Base-by-base conservation (phyloP, 2,797 vertebrate genomes). In the Sebastes goodei region DNA sequence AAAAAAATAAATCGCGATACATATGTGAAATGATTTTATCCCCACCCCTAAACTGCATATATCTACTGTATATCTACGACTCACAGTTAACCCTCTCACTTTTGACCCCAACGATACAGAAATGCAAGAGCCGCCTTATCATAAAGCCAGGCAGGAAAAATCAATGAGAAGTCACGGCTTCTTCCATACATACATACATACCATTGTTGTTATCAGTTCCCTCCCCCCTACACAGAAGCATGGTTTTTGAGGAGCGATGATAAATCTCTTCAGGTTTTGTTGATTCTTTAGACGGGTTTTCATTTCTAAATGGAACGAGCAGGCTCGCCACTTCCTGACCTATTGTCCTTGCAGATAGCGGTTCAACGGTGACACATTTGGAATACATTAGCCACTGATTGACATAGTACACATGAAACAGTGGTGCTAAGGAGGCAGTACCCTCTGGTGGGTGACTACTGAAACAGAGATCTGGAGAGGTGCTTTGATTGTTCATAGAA, bases 401-500 rank as follows among this genome's bases (percentile, higher is more conserved):
- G 87, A 92, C 85, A 74, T 32, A 74, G 72, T 68, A 57, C 76
- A 77, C 63, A 78, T 74, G 73, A 80, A 90, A 80, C 81, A 55
- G 76, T 80, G 64, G 38, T 76, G 91, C 77, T 38, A 81, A 88
- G 84, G 81, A 88, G 89, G 90, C 81, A 83, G 84, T 90, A 84
- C 85, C 87, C 87, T 92, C 88, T 88, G 88, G 85, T 89, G 90
- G 89, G 86, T 86, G 84, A 79, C 86, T 83, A 46, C 84, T 86
- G 86, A 89, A 90, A 83, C 65, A 63, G 77, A 88, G 86, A 80
- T 49, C 49, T 66, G 59, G 25, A 66, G 80, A 86, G 69, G 83
- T 79, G 73, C 83, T 88, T 82, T 69, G 71, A 82, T 90, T 87
- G 82, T 90, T 91, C 84, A 38, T 30, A 74, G 85, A 89, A 86